Evolutionary conservation across 53 echinoderm and acorn worm genomes (phyloP).

Genomic region (Antedon mediterranea): DNA sequence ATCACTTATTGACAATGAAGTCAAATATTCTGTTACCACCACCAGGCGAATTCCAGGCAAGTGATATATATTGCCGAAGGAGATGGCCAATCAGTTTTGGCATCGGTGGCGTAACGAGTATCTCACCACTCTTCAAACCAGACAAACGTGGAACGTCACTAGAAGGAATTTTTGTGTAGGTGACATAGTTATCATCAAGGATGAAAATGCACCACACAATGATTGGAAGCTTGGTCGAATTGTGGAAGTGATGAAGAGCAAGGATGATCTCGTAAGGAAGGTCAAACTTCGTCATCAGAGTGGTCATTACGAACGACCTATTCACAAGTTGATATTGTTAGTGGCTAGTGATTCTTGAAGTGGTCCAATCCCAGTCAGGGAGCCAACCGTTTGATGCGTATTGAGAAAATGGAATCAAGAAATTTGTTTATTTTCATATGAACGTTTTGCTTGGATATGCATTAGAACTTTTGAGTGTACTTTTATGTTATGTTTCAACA

Average conservation of each 20-base stretch:
- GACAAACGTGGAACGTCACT: background rate
- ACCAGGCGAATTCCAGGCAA: background rate
- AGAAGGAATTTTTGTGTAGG: background rate
- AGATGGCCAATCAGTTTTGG: background rate
- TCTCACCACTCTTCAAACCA: background rate
- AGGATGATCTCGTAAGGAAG: background rate
- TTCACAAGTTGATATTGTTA: background rate
- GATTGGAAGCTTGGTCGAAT: background rate
- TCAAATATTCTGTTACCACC: background rate
- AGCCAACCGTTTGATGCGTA: background rate
- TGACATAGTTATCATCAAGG: background rate
- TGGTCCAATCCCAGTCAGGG: background rate
- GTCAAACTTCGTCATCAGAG: background rate
- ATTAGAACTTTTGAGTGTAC: too few relatives aligned
- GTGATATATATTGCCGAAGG: background rate
- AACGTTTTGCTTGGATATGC: too few relatives aligned
- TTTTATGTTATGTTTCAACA: too few relatives aligned
- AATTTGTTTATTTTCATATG: too few relatives aligned
- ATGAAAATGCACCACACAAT: background rate
- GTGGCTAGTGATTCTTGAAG: background rate
- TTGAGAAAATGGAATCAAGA: too few relatives aligned
- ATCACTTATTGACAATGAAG: background rate
- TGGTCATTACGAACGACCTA: background rate
- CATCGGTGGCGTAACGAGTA: background rate
- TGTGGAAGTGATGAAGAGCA: background rate